Percentiles rank a stretch among this genome's conserved stretches.
Conservation (phyloP, 2,797 vertebrate species). For the Sebastes cheni region DNA sequence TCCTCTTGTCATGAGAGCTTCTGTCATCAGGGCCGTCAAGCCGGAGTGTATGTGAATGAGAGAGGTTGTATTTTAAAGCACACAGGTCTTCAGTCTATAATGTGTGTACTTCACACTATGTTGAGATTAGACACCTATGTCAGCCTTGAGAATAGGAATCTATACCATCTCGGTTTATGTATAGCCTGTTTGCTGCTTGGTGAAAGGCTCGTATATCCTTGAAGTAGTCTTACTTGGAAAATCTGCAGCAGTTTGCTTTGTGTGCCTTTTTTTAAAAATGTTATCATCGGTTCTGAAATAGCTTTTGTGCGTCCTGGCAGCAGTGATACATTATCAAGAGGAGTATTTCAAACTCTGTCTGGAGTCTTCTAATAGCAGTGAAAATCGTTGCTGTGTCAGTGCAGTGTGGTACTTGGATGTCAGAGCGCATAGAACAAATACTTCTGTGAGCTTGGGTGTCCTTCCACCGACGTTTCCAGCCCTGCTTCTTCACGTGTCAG, state of each 20-base stretch:
- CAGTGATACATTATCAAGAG: slow-evolving; percentile 16
- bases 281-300: slow-evolving; percentile 5
- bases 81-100: neutral
- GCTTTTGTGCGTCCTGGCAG: slow-evolving; percentile 10
- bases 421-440: slow-evolving; percentile 1
- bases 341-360: slow-evolving; percentile 15
- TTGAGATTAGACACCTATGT: neutral
- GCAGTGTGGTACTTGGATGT: neutral
- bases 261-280: neutral
- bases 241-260: neutral
- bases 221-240: neutral
- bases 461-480: neutral
- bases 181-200: neutral
- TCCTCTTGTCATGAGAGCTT: slow-evolving; percentile 2
- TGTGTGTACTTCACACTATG: neutral
- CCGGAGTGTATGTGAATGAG: neutral
- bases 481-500: slow-evolving; percentile 34
- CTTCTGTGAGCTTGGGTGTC: neutral
- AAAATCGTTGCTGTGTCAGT: slow-evolving; percentile 14
- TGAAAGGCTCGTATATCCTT: neutral
- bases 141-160: neutral
- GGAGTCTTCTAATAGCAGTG: slow-evolving; percentile 6
- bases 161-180: neutral
- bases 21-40: neutral
- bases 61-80: neutral